Conservation (phyloP, 1,140 invertebrate genomes). For the Polypedilum vanderplanki region DNA sequence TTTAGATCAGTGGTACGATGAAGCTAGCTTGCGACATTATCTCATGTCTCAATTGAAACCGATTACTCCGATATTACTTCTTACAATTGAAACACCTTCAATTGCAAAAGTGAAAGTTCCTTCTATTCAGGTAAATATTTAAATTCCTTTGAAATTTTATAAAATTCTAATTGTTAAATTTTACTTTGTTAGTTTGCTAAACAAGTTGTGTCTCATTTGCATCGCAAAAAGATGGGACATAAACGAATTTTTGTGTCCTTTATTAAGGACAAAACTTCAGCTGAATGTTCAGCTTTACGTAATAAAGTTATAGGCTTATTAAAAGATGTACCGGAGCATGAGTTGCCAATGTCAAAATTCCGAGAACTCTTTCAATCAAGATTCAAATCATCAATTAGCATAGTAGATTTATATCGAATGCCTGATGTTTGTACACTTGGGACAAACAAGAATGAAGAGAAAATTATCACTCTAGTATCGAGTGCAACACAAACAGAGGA, state of each 20-base stretch:
- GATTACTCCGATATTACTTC: constrained; percentile 41
- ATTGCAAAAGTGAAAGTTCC: constrained; percentile 43
- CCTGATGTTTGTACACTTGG: constrained; percentile 67
- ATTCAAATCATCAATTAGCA: constrained; percentile 67
- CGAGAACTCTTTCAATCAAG: constrained; percentile 77
- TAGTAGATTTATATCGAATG: constrained; percentile 75
- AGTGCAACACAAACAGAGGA: constrained; percentile 45
- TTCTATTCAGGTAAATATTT: constrained; percentile 38
- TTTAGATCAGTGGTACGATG: constrained; percentile 42
- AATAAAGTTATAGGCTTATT: constrained; percentile 56
- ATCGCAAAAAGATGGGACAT: constrained; percentile 72
- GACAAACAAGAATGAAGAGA: constrained; percentile 57
- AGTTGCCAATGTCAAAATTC: constrained; percentile 76
- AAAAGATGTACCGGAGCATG: constrained; percentile 65
- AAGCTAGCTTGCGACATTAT: constrained; percentile 38
- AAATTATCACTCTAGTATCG: constrained; percentile 58
- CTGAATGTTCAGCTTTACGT: constrained; percentile 58
- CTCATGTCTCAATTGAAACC: constrained; percentile 41
- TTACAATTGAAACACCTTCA: constrained; percentile 40
- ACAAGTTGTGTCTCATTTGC: constrained; percentile 74
- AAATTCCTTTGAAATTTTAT: neutral
- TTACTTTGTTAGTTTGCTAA: constrained; percentile 50
- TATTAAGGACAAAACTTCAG: constrained; percentile 52
- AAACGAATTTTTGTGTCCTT: constrained; percentile 76
- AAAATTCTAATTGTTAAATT: neutral